These are phyloP conservation scores for Cochlearius cochlearius DNA, from an alignment of 2,113 vertebrate genomes.

Conservation along the genomic window DNA sequence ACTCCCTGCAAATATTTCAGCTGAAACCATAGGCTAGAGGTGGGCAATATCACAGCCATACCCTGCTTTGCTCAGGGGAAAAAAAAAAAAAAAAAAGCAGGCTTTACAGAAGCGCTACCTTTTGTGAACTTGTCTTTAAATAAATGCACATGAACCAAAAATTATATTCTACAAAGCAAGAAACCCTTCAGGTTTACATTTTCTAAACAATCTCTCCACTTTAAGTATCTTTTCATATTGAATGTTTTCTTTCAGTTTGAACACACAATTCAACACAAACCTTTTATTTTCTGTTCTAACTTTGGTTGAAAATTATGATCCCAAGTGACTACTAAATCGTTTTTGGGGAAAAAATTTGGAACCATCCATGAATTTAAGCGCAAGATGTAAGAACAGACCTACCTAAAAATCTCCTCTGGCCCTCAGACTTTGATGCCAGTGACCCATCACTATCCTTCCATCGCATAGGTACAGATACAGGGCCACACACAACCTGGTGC, in stretches of 20 bases:
- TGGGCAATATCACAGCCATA: neutral
- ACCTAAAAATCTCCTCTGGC: neutral
- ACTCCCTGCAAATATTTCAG: neutral
- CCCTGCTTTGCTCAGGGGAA: neutral
- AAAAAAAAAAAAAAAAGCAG: neutral
- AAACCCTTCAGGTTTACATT: neutral
- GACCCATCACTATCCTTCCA: neutral
- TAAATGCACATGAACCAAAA: neutral
- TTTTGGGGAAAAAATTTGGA: accelerated
- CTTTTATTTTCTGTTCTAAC: neutral
- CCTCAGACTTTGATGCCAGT: neutral
- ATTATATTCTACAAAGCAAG: neutral
- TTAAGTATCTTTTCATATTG: neutral
- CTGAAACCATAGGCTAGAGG: neutral
- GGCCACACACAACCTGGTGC: accelerated
- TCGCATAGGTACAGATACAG: too few relatives aligned
- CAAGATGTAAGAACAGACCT: neutral
- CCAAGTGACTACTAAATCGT: neutral
- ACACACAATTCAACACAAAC: neutral
- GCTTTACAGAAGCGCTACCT: neutral
- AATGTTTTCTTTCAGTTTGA: neutral
- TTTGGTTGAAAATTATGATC: neutral
- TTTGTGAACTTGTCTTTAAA: neutral
- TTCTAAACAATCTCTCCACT: neutral
- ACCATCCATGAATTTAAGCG: accelerated